Evolutionary conservation across 1,140 invertebrate species (phyloP).

Genomic region (Oppia nitens): DNA sequence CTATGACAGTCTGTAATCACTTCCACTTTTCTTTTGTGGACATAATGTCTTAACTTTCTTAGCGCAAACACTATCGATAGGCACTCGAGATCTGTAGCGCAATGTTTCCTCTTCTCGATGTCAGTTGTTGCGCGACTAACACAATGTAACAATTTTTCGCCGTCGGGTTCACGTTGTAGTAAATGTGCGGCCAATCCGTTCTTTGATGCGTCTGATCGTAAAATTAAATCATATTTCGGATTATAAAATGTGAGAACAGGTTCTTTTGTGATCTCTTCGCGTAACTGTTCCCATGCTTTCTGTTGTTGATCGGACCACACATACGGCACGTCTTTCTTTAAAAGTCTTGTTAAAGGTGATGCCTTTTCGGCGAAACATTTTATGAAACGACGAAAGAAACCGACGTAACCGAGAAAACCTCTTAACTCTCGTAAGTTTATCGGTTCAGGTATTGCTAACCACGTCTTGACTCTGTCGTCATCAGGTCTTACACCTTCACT

Average conservation of each 20-base stretch:
- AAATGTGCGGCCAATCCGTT: conserved; percentile 15
- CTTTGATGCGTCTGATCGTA: conserved; percentile 16
- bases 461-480: neutral
- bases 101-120: conserved; percentile 15
- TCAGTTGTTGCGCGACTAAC: conserved; percentile 11
- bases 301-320: conserved; percentile 15
- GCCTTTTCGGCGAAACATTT: conserved; percentile 12
- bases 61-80: no score
- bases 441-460: neutral
- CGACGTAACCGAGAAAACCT: conserved; percentile 30
- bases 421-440: conserved; percentile 25
- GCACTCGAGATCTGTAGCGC: no score
- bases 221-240: no score
- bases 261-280: neutral
- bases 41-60: no score
- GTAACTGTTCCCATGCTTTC: conserved; percentile 11
- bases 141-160: conserved; percentile 12
- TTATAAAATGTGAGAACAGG: no score
- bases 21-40: no score
- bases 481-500: conserved; percentile 1
- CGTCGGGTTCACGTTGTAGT: neutral
- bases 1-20: conserved; percentile 34
- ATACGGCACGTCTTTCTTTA: conserved; percentile 16
- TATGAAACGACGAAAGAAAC: conserved; percentile 31
- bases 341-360: conserved; percentile 12